These are phyloP conservation scores for Tineola bisselliella DNA, from an alignment of 2,888 invertebrate species.

Conservation along the genomic window DNA sequence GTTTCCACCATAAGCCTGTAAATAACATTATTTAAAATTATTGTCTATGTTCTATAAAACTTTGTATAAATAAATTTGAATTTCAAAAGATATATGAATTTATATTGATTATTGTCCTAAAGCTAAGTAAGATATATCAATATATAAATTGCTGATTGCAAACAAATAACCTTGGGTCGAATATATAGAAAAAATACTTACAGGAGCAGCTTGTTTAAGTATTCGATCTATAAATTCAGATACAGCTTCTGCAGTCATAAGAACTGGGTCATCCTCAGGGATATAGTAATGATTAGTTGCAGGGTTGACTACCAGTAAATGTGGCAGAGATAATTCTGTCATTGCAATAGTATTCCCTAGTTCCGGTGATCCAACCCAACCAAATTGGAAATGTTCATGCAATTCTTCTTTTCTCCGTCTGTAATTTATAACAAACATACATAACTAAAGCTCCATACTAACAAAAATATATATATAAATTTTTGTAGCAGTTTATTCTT, in stretches of 20 bases:
- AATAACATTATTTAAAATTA: neutral
- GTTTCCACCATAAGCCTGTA: slow-evolving; percentile 85
- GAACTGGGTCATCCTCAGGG: slow-evolving; percentile 83
- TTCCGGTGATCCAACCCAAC: slow-evolving; percentile 92
- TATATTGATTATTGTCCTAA: no score
- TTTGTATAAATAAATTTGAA: no score
- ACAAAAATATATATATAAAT: no score
- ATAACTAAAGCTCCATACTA: no score
- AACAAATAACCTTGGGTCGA: no score
- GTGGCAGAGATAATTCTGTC: slow-evolving; percentile 83
- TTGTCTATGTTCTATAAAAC: no score
- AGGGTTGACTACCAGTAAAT: slow-evolving; percentile 90
- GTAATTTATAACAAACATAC: slow-evolving; percentile 18
- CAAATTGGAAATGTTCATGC: slow-evolving; percentile 89
- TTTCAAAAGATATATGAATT: no score
- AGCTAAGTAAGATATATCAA: no score
- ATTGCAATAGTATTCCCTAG: slow-evolving; percentile 94
- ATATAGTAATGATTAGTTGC: slow-evolving; percentile 92
- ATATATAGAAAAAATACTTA: slow-evolving; percentile 40
- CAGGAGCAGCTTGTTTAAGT: slow-evolving; percentile 80
- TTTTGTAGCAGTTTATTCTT: no score
- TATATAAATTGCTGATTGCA: neutral
- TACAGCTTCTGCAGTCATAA: slow-evolving; percentile 83
- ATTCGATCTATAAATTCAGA: slow-evolving; percentile 80
- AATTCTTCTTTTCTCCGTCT: slow-evolving; percentile 74